A percentile compares a stretch with the other conserved stretches of the same genome.
Conservation (phyloP, 2,797 vertebrate species). For the Smutsia gigantea region DNA sequence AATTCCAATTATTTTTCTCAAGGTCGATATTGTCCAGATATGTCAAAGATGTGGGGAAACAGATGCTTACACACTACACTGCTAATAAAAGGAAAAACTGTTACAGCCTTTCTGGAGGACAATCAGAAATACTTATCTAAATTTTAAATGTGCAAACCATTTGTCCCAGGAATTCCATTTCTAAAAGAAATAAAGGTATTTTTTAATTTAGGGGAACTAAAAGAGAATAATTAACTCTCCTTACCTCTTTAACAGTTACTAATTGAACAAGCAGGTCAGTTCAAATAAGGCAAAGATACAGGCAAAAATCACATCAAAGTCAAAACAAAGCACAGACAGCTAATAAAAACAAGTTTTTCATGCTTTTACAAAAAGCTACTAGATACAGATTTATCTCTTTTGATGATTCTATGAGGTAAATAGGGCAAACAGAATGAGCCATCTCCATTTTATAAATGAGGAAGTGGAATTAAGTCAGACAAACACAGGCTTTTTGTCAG, state of each 20-base stretch:
- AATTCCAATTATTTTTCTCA: not conserved
- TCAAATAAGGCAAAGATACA: slow-evolving; percentile 35
- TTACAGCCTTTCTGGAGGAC: not conserved
- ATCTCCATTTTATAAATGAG: not conserved
- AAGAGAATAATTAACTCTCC: not conserved
- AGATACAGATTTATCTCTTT: not conserved
- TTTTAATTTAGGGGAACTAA: not conserved
- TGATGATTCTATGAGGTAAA: not conserved
- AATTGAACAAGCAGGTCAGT: not conserved
- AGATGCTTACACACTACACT: not conserved
- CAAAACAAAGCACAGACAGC: not conserved
- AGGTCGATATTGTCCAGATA: not conserved
- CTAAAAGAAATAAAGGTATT: slow-evolving; percentile 29
- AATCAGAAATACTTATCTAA: not conserved
- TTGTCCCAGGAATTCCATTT: not conserved
- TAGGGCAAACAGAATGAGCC: not conserved
- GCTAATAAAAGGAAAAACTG: not conserved
- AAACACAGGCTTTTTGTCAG: not conserved
- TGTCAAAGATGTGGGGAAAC: not conserved
- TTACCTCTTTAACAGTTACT: not conserved
- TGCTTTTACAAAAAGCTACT: not conserved
- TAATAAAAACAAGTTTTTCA: not conserved
- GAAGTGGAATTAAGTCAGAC: not conserved
- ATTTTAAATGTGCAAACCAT: not conserved
- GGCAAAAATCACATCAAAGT: slow-evolving; percentile 38